Evolutionary conservation across 2,888 invertebrate genomes (phyloP).

Genomic region (Chrysina gloriosa): DNA sequence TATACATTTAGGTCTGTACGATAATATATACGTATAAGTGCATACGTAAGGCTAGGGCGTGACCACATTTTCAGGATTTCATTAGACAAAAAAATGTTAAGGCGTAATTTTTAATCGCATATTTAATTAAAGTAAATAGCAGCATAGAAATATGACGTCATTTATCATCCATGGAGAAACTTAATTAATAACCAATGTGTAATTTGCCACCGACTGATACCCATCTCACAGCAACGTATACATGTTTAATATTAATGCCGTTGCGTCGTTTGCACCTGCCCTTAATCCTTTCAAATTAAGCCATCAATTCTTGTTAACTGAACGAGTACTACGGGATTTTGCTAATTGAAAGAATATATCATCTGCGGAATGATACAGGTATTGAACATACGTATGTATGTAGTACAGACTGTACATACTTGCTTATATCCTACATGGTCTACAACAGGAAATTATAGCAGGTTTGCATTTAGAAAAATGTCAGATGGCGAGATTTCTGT

Average conservation of each 20-base stretch:
- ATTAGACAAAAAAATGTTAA: not conserved
- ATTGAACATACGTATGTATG: not conserved
- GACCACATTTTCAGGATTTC: not conserved
- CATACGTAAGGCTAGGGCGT: not conserved
- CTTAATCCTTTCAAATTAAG: conserved; percentile 12
- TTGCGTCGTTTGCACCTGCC: conserved; percentile 8
- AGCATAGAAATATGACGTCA: not conserved
- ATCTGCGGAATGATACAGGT: not conserved
- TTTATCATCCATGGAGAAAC: not conserved
- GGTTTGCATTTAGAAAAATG: too few relatives aligned
- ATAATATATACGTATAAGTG: not conserved
- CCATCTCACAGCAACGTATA: not conserved
- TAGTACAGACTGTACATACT: not conserved
- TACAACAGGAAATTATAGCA: too few relatives aligned
- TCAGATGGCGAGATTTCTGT: too few relatives aligned
- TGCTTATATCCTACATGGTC: too few relatives aligned
- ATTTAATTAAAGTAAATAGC: not conserved
- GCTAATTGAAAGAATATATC: not conserved
- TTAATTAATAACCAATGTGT: not conserved
- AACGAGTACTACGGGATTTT: not conserved
- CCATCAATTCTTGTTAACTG: not conserved
- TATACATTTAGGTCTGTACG: too few relatives aligned
- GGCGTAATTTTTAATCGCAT: not conserved
- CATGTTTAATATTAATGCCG: not conserved
- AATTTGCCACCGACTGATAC: not conserved